Evolutionary conservation across 2,888 invertebrate species (phyloP), one percentile per base, ranked within the genome.

Genomic region (Stictocephala bisonia): DNA sequence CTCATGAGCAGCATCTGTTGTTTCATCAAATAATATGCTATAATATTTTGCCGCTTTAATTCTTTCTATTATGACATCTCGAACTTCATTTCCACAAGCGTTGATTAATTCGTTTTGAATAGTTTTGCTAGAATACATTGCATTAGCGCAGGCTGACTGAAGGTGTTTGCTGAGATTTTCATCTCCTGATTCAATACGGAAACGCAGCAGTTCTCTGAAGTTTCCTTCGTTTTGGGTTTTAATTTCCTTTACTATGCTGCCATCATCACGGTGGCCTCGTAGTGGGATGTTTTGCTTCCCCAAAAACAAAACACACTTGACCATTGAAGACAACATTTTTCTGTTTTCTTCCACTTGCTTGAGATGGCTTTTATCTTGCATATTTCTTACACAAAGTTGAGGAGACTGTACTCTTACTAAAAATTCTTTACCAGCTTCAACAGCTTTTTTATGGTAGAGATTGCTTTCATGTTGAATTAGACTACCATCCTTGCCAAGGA

Each of bases 61-160:
- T 20, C 15, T 50, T 50, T 56, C 29, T 15, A 56, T 6, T 3
- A 56, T 56, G 4, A 7, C 15, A 24, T 27, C 15, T 27, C 29
- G 27, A 2, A 56, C 56, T 56, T 56, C 58, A 29, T 75, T 68
- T 18, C 75, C 78, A 44, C 80, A 79, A 60, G 56, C 68, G 18
- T 76, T 56, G 64, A 81, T 80, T 20, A 81, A 71, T 71, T 80
- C 78, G 75, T 81, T 81, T 77, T 82, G 80, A 69, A 80, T 78
- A 13, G 48, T 70, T 22, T 76, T 75, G 73, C 80, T 81, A 4
- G 78, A 71, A 71, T 82, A 82, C n/a, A 71, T 78, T n/a, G 79
- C 78, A 74, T 80, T 80, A 31, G 27, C 35, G 9, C 56, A 24
- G 35, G 69, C 60, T 56, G 53, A 67, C 73, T 76, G 56, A 69